Conservation (phyloP, 2,113 vertebrate genomes). For the Aptenodytes patagonicus region DNA sequence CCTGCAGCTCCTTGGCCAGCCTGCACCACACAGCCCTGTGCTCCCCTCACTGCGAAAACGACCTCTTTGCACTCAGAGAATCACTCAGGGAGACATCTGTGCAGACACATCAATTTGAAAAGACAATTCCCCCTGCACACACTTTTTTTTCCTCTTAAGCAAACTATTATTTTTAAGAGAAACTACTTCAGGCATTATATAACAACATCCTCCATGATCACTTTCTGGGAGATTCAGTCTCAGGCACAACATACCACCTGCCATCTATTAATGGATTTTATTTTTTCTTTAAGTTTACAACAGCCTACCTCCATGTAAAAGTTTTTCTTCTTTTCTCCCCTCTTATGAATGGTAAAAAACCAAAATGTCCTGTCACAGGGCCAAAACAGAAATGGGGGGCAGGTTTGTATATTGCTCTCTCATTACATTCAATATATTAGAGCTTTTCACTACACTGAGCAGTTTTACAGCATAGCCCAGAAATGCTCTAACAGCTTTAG, state of each 20-base stretch:
- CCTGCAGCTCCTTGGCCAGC: background rate
- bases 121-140: too few species aligned
- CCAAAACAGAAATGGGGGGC: background rate
- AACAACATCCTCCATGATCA: background rate
- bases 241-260: background rate
- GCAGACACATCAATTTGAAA: background rate
- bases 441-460: background rate
- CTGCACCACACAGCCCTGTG: background rate
- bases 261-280: background rate
- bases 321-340: background rate
- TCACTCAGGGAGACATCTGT: background rate
- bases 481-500: slow-evolving; percentile 4
- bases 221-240: background rate
- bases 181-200: background rate
- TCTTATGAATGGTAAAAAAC: background rate
- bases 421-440: background rate
- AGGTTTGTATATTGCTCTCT: background rate
- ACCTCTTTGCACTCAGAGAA: background rate
- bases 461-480: background rate
- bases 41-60: rapidly evolving
- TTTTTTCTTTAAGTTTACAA: background rate
- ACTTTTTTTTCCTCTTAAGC: rapidly evolving
- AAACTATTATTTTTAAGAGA: background rate
- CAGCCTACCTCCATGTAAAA: background rate
- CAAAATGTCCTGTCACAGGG: background rate